These are phyloP conservation scores for Ecliptopera silaceata DNA, from an alignment of 2,888 invertebrate species.

Conservation along the genomic window DNA sequence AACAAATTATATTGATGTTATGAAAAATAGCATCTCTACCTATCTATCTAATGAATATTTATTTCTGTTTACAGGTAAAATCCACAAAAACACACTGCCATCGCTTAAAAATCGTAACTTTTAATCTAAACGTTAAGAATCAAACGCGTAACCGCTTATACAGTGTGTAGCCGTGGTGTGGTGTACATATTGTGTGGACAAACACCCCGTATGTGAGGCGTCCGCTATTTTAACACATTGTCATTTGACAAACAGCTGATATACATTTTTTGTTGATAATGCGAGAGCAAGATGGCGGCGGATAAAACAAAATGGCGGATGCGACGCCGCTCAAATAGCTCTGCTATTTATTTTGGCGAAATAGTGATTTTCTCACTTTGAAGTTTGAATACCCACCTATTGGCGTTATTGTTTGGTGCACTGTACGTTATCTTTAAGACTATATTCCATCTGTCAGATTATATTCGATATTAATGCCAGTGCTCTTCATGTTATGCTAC, in stretches of 20 bases:
- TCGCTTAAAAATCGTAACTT: constrained; percentile 71
- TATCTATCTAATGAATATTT: constrained; percentile 3
- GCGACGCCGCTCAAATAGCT: constrained; percentile 36
- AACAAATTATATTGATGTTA: too few relatives aligned
- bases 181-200: constrained; percentile 50
- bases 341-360: constrained; percentile 32
- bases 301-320: constrained; percentile 34
- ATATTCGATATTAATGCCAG: constrained; percentile 28
- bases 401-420: constrained; percentile 41
- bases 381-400: constrained; percentile 39
- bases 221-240: constrained; percentile 30
- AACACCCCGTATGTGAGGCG: constrained; percentile 35
- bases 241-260: too few relatives aligned
- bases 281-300: constrained; percentile 2
- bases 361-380: constrained; percentile 30
- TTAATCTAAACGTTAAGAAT: constrained; percentile 54
- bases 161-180: constrained; percentile 45
- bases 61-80: constrained; percentile 61
- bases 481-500: constrained; percentile 28
- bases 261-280: not conserved
- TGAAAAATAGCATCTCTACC: too few relatives aligned
- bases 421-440: constrained; percentile 35
- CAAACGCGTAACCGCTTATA: constrained; percentile 41
- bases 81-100: constrained; percentile 75
- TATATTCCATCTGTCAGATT: constrained; percentile 38